Conservation (phyloP, 1,140 invertebrate species). For the Papilio helenus region DNA sequence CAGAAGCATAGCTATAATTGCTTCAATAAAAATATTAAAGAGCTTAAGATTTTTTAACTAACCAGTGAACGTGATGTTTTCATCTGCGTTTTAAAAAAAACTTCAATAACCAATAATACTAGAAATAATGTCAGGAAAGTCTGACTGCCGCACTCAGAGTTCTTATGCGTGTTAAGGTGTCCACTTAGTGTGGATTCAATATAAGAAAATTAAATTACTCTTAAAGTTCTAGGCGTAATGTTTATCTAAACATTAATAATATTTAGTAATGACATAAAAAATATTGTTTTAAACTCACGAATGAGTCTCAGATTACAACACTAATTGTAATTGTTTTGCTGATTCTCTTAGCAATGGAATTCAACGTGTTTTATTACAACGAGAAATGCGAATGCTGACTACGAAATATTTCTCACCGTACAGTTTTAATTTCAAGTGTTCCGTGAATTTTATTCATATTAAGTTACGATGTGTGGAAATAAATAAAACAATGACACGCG, state of each 20-base stretch:
- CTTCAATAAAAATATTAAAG: not conserved
- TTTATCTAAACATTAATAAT: not conserved
- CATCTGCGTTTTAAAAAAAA: not conserved
- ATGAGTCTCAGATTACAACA: not conserved
- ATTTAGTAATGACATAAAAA: not conserved
- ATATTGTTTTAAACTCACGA: not conserved
- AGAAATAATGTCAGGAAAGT: not conserved
- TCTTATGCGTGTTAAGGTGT: not conserved
- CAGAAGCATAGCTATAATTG: not conserved
- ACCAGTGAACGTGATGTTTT: not conserved
- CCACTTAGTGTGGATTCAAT: not conserved
- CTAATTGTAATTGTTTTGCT: not conserved
- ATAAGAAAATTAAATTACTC: not conserved
- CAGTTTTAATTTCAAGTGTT: not conserved
- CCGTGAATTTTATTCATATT: not conserved
- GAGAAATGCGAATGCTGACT: conserved; percentile 17
- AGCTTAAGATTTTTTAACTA: not conserved
- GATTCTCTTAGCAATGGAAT: not conserved
- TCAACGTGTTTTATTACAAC: conserved; percentile 11
- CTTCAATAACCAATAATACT: not conserved
- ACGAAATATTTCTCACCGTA: not conserved
- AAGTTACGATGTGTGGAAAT: not conserved
- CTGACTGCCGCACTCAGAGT: not conserved
- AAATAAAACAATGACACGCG: not conserved
- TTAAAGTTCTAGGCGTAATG: not conserved